Base-by-base conservation (phyloP, 2,888 invertebrate genomes). In the Eupithecia exiguata region DNA sequence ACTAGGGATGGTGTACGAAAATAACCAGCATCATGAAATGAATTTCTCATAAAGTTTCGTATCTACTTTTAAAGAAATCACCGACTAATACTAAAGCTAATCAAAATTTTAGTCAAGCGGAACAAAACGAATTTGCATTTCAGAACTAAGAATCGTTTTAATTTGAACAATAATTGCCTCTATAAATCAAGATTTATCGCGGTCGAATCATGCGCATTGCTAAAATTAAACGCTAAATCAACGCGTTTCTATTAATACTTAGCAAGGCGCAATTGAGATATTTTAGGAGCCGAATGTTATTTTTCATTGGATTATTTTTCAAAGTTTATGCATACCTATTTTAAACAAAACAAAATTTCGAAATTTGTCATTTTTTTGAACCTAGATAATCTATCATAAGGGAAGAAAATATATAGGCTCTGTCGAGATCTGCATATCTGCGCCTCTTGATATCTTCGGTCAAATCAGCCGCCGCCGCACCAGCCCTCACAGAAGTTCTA, bases 181-280 rank as follows among this genome's bases (percentile, higher is more conserved):
- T 70, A 74, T 81, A 80, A 80, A 81, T 79, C 78, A 78, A 18
- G 18, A 35, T 62, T 62, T 38, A 65, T 38, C 38, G 65, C 21
- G 65, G 43, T 21, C 25, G 18, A 71, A 68, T 69, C 43, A 68
- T 71, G 67, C 35, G 46, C 58, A 68, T 30, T 72, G 46, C 49
- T 70, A 58, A 71, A 67, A 35, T 66, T 25, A 70, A 58, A 66
- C 38, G 2, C 46, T 25, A 69, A 68, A 70, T 68, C 10, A 40
- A 62, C 38, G 25, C 35, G 25, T 16, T 68, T 66, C 66, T 70
- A 46, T 53, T 21, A 40, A 43, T 61, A 71, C 38, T 16, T 16
- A 35, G 35, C 25, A 58, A 58, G 58, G 25, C 58, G 58, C 25
- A 58, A 58, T 58, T 38, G 38, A 18, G 35, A 62, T 62, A 62